These are phyloP conservation scores for Python bivittatus DNA, from an alignment of 2,113 vertebrate species.

Conservation along the genomic window DNA sequence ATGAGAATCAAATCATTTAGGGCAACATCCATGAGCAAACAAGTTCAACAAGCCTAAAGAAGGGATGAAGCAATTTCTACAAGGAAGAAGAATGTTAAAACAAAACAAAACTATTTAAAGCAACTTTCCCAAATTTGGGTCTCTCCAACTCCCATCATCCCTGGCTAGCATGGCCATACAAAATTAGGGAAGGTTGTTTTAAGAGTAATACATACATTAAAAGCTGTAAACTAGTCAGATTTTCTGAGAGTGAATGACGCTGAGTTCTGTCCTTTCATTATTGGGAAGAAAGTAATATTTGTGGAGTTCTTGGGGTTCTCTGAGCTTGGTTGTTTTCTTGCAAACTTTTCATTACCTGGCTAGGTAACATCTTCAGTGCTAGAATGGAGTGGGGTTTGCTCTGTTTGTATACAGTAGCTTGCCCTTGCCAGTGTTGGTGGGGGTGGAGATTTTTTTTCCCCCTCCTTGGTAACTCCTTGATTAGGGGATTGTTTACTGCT, in stretches of 20 bases:
- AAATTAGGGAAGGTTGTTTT: background rate
- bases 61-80: constrained; percentile 3
- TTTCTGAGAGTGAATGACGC: background rate
- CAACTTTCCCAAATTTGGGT: background rate
- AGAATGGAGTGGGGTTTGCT: too few relatives aligned
- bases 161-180: background rate
- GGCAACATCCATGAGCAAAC: constrained; percentile 14
- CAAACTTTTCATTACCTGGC: too few relatives aligned
- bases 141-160: background rate
- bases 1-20: constrained; percentile 19
- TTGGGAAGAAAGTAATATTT: background rate
- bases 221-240: background rate
- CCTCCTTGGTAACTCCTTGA: too few relatives aligned
- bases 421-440: too few relatives aligned
- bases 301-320: too few relatives aligned
- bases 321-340: too few relatives aligned
- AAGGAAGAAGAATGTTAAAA: constrained; percentile 1
- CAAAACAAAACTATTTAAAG: background rate
- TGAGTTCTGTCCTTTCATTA: background rate
- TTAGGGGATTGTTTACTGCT: too few relatives aligned
- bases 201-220: background rate
- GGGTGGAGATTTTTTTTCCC: too few relatives aligned
- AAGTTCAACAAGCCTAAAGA: constrained; percentile 12
- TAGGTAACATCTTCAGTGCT: too few relatives aligned
- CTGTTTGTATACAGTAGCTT: too few relatives aligned